Base-by-base conservation (phyloP, 2,797 vertebrate species). In the Varecia variegata region DNA sequence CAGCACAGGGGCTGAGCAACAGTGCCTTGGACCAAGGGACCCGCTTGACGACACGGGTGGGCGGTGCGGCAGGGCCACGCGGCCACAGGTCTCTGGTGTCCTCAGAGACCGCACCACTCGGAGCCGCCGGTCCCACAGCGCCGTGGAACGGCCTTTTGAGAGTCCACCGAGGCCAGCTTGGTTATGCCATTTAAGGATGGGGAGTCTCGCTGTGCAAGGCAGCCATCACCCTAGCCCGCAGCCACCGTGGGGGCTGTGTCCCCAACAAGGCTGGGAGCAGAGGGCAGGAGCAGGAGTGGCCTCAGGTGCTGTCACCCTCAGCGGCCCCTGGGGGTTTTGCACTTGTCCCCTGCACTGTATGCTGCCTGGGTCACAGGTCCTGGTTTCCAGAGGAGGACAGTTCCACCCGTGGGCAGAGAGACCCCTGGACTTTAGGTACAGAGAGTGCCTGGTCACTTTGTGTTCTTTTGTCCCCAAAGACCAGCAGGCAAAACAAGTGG, bases 31-130 rank as follows among this genome's bases (percentile, higher is more conserved):
- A 30, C 45, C n/a, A 20, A 14, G 25, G 25, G 35, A 32, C 47
- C 35, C 6, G 2, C 27, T 13, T 21, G 40, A 40, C 11, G 0
- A 20, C 10, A 5, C 7, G 43, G 47, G 47, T 14, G 32, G n/a
- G 45, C 54, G 10, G 47, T 5, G 17, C 17, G 0, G 65, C 47
- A 8, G 65, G 45, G 65, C 21, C 56, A 68, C 0, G 6, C n/a
- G 40, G 40, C 56, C 56, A 15, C 4, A 1, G 67, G 38, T 40
- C 67, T 71, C 68, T 18, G 47, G 65, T 30, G 25, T 7, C 7
- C 5, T 30, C 67, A 32, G 17, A 40, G 47, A 18, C 50, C 83
- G 9, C 1, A 21, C 7, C 4, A 13, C 25, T 70, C 50, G 40
- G 83, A 3, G 20, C 32, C 1, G 4, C 20, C 43, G 35, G 81